Conservation (phyloP, 1,140 invertebrate genomes). For the Drosophila lowei region DNA sequence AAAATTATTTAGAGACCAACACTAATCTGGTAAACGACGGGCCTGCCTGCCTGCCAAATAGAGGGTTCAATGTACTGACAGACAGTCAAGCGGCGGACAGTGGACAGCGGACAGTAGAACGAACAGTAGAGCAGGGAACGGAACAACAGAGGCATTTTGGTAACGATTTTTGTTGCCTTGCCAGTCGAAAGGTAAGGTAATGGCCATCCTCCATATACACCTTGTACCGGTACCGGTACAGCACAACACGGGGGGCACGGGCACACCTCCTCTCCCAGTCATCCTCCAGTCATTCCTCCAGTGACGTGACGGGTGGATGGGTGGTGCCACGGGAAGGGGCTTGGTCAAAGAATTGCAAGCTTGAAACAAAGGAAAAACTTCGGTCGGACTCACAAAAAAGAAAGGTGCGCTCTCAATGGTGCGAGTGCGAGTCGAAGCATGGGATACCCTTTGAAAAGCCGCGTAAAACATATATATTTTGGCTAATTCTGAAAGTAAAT, state of each 20-base stretch:
- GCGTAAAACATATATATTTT: conserved; percentile 26
- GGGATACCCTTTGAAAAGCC: conserved; percentile 36
- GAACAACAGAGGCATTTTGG: conserved; percentile 40
- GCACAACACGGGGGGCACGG: no score
- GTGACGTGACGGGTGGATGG: conserved; percentile 10
- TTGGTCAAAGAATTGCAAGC: conserved; percentile 60
- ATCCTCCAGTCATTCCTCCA: no score
- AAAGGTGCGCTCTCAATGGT: conserved; percentile 11
- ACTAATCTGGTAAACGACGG: conserved; percentile 26
- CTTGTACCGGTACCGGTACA: no score
- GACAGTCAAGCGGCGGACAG: conserved; percentile 13
- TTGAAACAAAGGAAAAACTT: conserved; percentile 28
- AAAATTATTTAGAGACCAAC: conserved; percentile 45
- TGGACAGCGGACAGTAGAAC: conserved; percentile 6
- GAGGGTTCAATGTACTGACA: conserved; percentile 43
- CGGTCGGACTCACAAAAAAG: conserved; percentile 4
- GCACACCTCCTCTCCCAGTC: no score
- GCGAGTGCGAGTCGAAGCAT: conserved; percentile 15
- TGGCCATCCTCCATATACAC: background rate
- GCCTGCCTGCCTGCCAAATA: conserved; percentile 9
- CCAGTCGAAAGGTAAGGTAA: conserved; percentile 15
- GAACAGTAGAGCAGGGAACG: conserved; percentile 16
- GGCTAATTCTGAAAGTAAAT: no score
- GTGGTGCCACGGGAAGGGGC: conserved; percentile 38
- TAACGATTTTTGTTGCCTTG: conserved; percentile 50